Evolutionary conservation across 2,113 vertebrate genomes (phyloP).

Genomic region (Verasper variegatus): DNA sequence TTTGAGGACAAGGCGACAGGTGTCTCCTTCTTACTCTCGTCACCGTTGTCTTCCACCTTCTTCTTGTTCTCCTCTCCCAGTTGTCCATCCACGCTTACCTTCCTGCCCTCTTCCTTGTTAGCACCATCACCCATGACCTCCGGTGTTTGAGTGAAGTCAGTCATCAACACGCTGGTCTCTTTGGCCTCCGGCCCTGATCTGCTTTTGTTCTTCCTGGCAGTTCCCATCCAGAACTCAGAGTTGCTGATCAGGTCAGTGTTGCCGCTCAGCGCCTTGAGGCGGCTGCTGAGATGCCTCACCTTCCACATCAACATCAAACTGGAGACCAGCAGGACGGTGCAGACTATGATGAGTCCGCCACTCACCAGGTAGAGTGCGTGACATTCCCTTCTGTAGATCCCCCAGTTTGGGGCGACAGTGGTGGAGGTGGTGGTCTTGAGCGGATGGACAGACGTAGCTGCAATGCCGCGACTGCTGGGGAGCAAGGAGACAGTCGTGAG

Average conservation of each 20-base stretch:
- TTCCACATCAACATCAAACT: conserved; percentile 22
- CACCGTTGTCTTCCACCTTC: conserved; percentile 4
- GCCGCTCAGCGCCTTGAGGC: conserved; percentile 29
- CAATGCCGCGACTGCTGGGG: rapidly evolving
- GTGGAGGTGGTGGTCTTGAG: not conserved
- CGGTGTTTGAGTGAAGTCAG: conserved; percentile 8
- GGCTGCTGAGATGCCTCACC: conserved; percentile 47
- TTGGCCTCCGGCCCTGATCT: conserved; percentile 10
- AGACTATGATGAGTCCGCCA: conserved; percentile 40
- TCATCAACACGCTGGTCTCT: conserved; percentile 54
- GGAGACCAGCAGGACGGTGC: conserved; percentile 30
- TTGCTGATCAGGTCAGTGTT: conserved; percentile 36
- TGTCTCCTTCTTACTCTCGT: conserved; percentile 6
- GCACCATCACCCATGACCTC: conserved; percentile 8
- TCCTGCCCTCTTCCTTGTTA: conserved; percentile 23
- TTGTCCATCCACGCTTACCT: conserved; percentile 11
- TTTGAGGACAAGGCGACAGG: conserved; percentile 23
- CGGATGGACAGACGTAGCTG: not conserved
- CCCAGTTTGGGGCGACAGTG: rapidly evolving
- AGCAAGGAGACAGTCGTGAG: rapidly evolving
- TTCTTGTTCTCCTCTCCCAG: conserved; percentile 15
- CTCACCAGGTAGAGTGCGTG: not conserved
- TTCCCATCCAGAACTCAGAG: conserved; percentile 24
- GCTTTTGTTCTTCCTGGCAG: conserved; percentile 2
- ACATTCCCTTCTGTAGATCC: not conserved